These are phyloP conservation scores for Drosophila maculinotata DNA, from an alignment of 2,888 invertebrate genomes.

Conservation along the genomic window DNA sequence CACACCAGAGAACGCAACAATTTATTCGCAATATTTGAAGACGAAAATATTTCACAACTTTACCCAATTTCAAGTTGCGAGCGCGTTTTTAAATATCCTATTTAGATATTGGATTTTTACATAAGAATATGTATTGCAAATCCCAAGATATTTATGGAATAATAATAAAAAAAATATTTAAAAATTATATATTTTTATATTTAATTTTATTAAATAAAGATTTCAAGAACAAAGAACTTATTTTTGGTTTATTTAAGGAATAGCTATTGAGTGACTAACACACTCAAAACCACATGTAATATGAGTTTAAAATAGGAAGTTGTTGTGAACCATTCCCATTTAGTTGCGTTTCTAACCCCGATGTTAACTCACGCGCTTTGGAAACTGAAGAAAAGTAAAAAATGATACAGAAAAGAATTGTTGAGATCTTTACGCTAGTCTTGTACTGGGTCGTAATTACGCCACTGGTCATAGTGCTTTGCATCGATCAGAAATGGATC, in stretches of 20 bases:
- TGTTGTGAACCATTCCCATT: not conserved
- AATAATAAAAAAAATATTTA: not conserved
- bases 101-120: not conserved
- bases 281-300: not conserved
- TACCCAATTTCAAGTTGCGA: slow-evolving; percentile 1
- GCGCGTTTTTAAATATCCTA: not conserved
- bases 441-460: slow-evolving; percentile 23
- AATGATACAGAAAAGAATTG: slow-evolving; percentile 32
- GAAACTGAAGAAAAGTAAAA: not conserved
- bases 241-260: slow-evolving; percentile 4
- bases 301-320: not conserved
- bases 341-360: slow-evolving; percentile 16
- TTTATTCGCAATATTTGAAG: slow-evolving; percentile 21
- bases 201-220: too few species aligned
- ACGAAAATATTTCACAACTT: slow-evolving; percentile 4
- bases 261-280: slow-evolving; percentile 1
- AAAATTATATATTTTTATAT: not conserved
- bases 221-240: not conserved
- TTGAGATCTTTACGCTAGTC: slow-evolving; percentile 28
- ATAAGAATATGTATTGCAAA: not conserved
- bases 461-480: not conserved
- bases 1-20: slow-evolving; percentile 47
- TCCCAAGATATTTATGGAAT: not conserved
- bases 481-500: not conserved
- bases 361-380: not conserved